Conservation (phyloP, 1,140 invertebrate species). For the Pectinophora gossypiella region DNA sequence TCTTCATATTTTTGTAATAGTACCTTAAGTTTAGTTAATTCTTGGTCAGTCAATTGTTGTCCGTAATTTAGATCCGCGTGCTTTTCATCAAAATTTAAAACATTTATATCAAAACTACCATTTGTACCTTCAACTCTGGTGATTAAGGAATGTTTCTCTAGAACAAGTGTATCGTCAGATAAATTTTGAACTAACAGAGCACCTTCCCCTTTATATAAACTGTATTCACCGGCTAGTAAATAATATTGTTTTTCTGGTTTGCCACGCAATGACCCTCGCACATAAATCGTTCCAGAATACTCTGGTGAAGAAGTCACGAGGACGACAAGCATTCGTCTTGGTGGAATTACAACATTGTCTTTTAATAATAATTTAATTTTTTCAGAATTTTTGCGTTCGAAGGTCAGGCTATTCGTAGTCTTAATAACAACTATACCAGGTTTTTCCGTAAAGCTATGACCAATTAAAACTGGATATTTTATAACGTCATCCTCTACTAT, state of each 20-base stretch:
- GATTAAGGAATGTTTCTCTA: no score
- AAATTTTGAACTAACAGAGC: not conserved
- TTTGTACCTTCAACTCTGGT: no score
- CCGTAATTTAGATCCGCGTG: no score
- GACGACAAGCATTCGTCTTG: not conserved
- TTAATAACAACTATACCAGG: no score
- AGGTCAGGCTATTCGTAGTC: not conserved
- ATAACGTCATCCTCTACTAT: no score
- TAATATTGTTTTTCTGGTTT: constrained; percentile 5
- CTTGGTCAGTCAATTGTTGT: no score
- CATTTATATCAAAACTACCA: no score
- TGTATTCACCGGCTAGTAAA: constrained; percentile 1
- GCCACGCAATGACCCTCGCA: not conserved
- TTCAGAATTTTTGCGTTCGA: not conserved
- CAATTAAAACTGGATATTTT: no score
- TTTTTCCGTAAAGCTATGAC: no score
- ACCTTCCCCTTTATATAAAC: not conserved
- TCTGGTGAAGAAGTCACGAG: not conserved
- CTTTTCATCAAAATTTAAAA: no score
- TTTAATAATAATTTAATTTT: not conserved
- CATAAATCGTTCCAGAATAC: not conserved
- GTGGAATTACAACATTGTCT: not conserved
- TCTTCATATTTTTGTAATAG: not conserved
- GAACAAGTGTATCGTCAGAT: no score
- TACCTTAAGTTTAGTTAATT: not conserved